Percentiles rank a stretch among this genome's conserved stretches.
phyloP scores from a whole-genome alignment of 2,888 invertebrate species.

The Philereme transversata region DNA sequence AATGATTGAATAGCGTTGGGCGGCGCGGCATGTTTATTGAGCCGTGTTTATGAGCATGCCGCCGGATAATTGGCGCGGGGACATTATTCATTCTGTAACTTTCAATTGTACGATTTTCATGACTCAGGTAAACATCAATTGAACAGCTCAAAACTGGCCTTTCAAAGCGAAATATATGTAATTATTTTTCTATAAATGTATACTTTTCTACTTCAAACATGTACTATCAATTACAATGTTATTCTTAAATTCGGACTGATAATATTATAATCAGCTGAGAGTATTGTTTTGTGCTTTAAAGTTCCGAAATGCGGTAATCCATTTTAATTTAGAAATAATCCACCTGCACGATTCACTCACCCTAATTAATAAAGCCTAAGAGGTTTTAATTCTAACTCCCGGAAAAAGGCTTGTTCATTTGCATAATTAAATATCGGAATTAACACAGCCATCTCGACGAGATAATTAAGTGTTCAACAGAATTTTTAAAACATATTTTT shows the following conservation, averaged over 20 bases:
- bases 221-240: too few species aligned
- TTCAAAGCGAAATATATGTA: too few species aligned
- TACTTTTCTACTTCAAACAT: too few species aligned
- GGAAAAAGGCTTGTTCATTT: constrained; percentile 63
- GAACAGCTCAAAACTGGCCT: too few species aligned
- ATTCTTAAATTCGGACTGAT: too few species aligned
- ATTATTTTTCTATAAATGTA: too few species aligned
- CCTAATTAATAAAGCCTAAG: constrained; percentile 51
- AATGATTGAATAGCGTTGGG: neutral
- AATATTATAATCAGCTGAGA: too few species aligned
- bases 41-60: neutral
- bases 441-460: constrained; percentile 56
- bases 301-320: constrained; percentile 1
- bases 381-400: constrained; percentile 46
- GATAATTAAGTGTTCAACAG: constrained; percentile 66
- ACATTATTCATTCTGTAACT: neutral
- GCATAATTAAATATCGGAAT: constrained; percentile 74
- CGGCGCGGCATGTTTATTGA: neutral
- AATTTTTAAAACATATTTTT: constrained; percentile 50
- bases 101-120: neutral
- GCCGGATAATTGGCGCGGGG: neutral
- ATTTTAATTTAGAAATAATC: constrained; percentile 29
- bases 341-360: constrained; percentile 41
- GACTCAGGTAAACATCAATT: too few species aligned
- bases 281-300: neutral